Evolutionary conservation across 2,888 invertebrate genomes (phyloP), one percentile per base, ranked within the genome.

Genomic region (Acleris emargana): DNA sequence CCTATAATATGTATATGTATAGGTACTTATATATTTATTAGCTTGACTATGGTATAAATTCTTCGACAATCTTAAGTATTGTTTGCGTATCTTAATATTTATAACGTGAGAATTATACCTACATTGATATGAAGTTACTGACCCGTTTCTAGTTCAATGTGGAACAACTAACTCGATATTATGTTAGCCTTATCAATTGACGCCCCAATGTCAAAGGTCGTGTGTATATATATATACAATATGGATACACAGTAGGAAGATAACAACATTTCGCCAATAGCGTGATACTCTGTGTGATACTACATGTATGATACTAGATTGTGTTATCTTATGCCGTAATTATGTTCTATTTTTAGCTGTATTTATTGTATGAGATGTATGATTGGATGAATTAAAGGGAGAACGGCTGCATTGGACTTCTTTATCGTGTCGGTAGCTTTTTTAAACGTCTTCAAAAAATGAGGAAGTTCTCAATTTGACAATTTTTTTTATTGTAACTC

Each of bases 191-290:
- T 64, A 64, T 64, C 64, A 55, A 45, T 51, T 55, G 64, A 64
- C 64, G 59, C 59, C 54, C 9, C 42, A 17, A 43, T 7, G 64
- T 17, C 59, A 64, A 64, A 54, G 54, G 28, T 64, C 54, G 22
- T 60, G 43, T 64, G 54, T 4, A n/a, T n/a, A n/a, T n/a, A n/a
- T n/a, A n/a, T n/a, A n/a, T n/a, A 38, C 11, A 13, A 38, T 38
- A 38, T 64, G 49, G 55, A 20, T 64, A 55, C 54, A 53, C 38
- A 42, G 18, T 17, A 49, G 32, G 7, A 9, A 32, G 32, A 64
- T 54, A 42, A 38, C 16, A 49, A 49, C 18, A 28, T 59, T 43
- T 55, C 16, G 22, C 49, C 32, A 17, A 42, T 43, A 43, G 64
- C 59, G 55, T 64, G 54, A 55, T 55, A 32, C 32, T 32, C 9